phyloP scores from a whole-genome alignment of 2,888 invertebrate species.

The Tuberolachnus salignus region DNA sequence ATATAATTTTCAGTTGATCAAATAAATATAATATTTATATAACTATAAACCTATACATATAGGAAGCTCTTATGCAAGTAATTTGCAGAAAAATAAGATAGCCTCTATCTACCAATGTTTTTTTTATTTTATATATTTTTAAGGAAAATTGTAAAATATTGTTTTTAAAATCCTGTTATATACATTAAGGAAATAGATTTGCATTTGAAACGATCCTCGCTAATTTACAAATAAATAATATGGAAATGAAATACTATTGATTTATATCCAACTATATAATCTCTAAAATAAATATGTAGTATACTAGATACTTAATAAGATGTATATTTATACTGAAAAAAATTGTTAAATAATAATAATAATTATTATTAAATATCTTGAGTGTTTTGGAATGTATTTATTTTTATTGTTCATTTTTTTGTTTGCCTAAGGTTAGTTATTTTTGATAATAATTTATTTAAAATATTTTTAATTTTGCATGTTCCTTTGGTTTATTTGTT shows the following conservation, averaged over 20 bases:
- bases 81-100: no score
- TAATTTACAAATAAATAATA: neutral
- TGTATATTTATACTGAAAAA: neutral
- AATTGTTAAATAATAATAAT: constrained; percentile 7
- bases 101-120: no score
- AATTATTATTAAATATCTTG: constrained; percentile 26
- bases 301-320: neutral
- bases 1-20: no score
- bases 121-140: constrained; percentile 1
- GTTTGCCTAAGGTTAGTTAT: constrained; percentile 13
- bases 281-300: neutral
- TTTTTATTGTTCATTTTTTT: constrained; percentile 9
- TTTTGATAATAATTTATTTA: neutral
- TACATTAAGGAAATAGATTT: neutral
- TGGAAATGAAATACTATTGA: constrained; percentile 19
- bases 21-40: no score
- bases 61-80: no score
- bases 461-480: constrained; percentile 16
- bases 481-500: constrained; percentile 19
- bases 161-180: no score
- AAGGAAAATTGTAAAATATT: no score
- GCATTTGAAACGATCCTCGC: neutral
- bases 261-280: constrained; percentile 3
- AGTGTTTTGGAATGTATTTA: constrained; percentile 5
- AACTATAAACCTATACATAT: no score